Conservation (phyloP, 2,797 vertebrate species). For the Phoxinus dragarum region DNA sequence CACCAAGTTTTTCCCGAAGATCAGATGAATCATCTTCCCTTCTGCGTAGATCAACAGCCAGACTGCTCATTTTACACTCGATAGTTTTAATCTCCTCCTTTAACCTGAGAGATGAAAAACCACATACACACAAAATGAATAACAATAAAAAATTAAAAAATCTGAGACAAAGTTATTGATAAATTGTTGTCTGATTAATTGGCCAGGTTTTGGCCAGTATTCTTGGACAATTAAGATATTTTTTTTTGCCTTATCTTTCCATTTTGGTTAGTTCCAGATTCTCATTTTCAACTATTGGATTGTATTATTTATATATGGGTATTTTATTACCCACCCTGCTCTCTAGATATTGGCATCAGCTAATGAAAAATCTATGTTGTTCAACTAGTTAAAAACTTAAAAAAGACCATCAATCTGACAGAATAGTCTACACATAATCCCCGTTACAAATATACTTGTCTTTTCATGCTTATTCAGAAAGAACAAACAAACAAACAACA, state of each 20-base stretch:
- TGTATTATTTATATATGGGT: not conserved
- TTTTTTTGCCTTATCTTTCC: not conserved
- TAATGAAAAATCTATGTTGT: not conserved
- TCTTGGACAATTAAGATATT: not conserved
- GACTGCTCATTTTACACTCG: slow-evolving; percentile 64
- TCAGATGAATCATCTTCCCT: slow-evolving; percentile 86
- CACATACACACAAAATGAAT: not conserved
- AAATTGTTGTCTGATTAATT: not conserved
- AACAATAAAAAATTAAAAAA: not conserved
- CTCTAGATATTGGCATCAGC: not conserved
- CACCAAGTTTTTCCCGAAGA: slow-evolving; percentile 86
- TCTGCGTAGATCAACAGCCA: slow-evolving; percentile 80
- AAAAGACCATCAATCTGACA: not conserved
- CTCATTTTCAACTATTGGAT: not conserved
- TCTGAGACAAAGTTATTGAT: not conserved
- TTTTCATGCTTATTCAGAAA: not conserved
- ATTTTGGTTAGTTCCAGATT: not conserved
- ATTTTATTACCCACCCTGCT: not conserved
- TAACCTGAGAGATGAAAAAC: slow-evolving; percentile 74
- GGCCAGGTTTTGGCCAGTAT: not conserved
- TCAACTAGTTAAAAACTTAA: not conserved
- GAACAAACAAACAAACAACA: not conserved
- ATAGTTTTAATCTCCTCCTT: slow-evolving; percentile 77
- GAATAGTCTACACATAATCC: not conserved
- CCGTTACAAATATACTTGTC: not conserved